A percentile compares a stretch with the other conserved stretches of the same genome.
These are phyloP conservation scores for Oncorhynchus mykiss DNA, from an alignment of 2,113 vertebrate genomes.

Conservation along the genomic window DNA sequence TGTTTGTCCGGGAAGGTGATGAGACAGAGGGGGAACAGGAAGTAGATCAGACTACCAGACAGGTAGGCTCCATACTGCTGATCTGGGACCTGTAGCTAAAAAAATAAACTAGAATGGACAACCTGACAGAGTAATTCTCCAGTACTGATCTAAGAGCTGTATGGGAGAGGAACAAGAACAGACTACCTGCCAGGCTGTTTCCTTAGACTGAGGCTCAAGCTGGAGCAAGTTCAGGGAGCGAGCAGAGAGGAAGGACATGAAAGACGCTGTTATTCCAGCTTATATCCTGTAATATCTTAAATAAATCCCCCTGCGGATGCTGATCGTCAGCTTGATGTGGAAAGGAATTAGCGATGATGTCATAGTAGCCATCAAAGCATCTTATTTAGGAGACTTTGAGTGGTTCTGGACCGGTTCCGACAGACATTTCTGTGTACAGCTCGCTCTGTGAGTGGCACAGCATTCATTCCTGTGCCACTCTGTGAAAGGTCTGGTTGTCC, in stretches of 20 bases:
- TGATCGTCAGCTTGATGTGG: neutral
- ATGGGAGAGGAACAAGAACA: constrained; percentile 24
- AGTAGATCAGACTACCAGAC: constrained; percentile 74
- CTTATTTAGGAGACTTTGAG: neutral
- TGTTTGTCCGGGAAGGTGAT: constrained; percentile 73
- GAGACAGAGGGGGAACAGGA: constrained; percentile 78
- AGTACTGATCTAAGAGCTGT: no score
- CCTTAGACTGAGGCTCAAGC: constrained; percentile 62
- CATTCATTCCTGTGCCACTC: no score
- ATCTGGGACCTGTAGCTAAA: constrained; percentile 51
- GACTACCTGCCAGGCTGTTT: constrained; percentile 71
- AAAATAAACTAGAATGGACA: no score
- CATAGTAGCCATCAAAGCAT: no score
- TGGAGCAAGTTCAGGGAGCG: constrained; percentile 72
- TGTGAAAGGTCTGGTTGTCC: no score
- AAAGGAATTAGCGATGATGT: no score
- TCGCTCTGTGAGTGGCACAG: no score
- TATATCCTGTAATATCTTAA: constrained; percentile 30
- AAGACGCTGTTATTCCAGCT: constrained; percentile 71
- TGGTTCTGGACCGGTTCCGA: no score
- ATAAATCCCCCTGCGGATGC: neutral
- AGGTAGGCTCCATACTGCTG: constrained; percentile 61
- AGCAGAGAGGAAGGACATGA: constrained; percentile 72
- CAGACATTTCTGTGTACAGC: no score
- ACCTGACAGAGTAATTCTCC: no score